These are phyloP conservation scores for Meloidogyne floridensis DNA, from an alignment of 1,140 invertebrate species.

Conservation along the genomic window DNA sequence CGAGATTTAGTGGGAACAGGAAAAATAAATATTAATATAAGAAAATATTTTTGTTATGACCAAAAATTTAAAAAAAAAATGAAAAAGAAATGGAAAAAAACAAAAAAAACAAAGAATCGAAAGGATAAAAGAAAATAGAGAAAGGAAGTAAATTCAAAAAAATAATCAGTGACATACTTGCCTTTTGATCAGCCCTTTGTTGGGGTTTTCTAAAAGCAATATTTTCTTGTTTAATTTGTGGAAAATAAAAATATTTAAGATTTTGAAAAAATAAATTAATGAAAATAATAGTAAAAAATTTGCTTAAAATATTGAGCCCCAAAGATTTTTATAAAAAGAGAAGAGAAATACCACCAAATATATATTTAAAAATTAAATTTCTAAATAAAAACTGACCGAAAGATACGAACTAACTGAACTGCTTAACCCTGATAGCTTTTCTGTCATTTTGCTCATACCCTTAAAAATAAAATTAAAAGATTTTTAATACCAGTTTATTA, in stretches of 20 bases:
- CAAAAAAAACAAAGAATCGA: background rate
- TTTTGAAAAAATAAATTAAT: too few species aligned
- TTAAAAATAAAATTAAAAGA: conserved; percentile 63
- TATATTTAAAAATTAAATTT: background rate
- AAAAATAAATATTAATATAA: background rate
- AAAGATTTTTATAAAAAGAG: background rate
- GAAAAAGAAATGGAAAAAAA: conserved; percentile 6
- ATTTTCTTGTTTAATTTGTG: background rate
- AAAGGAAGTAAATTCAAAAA: conserved; percentile 2
- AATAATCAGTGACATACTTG: conserved; percentile 9
- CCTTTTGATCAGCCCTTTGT: conserved; percentile 26
- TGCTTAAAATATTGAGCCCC: background rate
- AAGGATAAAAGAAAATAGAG: conserved; percentile 13
- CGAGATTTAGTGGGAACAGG: too few species aligned
- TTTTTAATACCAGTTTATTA: too few species aligned
- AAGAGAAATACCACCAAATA: background rate
- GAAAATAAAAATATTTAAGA: background rate
- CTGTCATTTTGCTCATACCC: conserved; percentile 93
- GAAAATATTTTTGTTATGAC: background rate
- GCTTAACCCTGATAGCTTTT: conserved; percentile 85
- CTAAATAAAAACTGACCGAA: conserved; percentile 32
- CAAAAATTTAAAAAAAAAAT: background rate
- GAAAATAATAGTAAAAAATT: too few species aligned
- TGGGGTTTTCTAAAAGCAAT: conserved; percentile 28
- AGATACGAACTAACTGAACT: conserved; percentile 71